Base-by-base conservation (phyloP, 2,113 vertebrate genomes). In the Mormoops blainvillei region DNA sequence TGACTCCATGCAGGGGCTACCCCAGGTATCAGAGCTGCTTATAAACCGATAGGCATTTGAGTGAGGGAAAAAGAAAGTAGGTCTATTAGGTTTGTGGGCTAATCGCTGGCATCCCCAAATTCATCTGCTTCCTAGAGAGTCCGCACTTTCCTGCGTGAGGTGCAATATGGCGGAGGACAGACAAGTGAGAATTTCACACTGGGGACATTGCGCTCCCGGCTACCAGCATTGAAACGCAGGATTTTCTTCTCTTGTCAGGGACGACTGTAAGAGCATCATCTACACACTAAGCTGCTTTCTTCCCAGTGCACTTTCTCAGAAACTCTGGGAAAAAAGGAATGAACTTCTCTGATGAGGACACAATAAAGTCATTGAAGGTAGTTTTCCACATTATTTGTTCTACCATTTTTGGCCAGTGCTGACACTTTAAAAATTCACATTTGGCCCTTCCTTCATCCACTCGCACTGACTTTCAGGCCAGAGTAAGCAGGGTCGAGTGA, bases 391-490 rank as follows among this genome's bases (percentile, higher is more conserved):
- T 95, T 97, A 43, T 52, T 67, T 81, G 4, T 83, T 77, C 18
- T 41, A 28, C 22, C 26, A 7, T 70, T 65, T 97, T 97, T 92
- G 97, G 92, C 97, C 52, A 73, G 67, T 94, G 95, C 89, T 98
- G 94, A 87, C 95, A 95, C 87, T 98, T 98, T 95, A 93, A 97
- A 89, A 92, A 97, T 96, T 95, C 98, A 61, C 86, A 33, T 96
- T 83, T 96, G 94, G 93, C 94, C 93, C 87, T 98, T 98, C 92
- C 97, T 98, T 98, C 89, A 87, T 78, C 94, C 65, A 95, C 74
- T 96, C 94, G 81, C 91, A 89, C 97, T 98, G 98, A 98, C 98
- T 98, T 99, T 98, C 98, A 98, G 98, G 98, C 97, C 98, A 97
- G 92, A 97, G 89, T 96, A 97, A 98, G 97, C 97, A 97, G 90